phyloP scores from a whole-genome alignment of 2,113 vertebrate species.

The Chauna torquata region DNA sequence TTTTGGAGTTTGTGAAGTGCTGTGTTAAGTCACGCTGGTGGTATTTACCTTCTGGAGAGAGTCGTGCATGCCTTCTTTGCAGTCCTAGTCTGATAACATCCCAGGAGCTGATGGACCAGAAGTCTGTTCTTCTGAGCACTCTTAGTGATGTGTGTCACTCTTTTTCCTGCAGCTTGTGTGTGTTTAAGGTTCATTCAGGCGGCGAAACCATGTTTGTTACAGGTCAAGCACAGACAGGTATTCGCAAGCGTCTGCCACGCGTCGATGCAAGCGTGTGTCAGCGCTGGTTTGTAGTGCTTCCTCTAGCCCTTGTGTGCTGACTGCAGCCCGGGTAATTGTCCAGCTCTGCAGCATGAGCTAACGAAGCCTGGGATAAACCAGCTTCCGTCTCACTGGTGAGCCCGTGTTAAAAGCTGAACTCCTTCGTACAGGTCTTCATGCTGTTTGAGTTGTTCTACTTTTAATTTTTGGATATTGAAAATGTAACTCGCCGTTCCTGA shows the following conservation, averaged over 20 bases:
- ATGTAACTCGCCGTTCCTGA: neutral
- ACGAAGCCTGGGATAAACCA: neutral
- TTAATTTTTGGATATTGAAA: neutral
- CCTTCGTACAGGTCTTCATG: neutral
- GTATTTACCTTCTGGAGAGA: neutral
- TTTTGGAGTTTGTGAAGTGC: neutral
- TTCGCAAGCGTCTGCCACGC: rapidly evolving
- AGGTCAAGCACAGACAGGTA: neutral
- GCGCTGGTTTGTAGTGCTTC: neutral
- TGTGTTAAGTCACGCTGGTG: neutral
- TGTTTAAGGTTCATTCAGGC: neutral
- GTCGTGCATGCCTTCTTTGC: neutral
- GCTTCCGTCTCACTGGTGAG: neutral
- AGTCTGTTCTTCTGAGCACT: neutral
- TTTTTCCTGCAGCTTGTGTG: neutral
- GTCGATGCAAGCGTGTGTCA: neutral
- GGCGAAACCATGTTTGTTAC: neutral
- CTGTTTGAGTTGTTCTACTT: neutral
- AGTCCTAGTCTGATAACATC: neutral
- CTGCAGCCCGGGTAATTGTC: neutral
- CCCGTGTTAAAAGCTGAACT: neutral
- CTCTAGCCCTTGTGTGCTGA: neutral
- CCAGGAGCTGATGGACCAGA: neutral
- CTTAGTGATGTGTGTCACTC: neutral
- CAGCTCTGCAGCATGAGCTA: neutral